Conservation (phyloP, 2,113 vertebrate genomes). For the Fukomys damarensis region DNA sequence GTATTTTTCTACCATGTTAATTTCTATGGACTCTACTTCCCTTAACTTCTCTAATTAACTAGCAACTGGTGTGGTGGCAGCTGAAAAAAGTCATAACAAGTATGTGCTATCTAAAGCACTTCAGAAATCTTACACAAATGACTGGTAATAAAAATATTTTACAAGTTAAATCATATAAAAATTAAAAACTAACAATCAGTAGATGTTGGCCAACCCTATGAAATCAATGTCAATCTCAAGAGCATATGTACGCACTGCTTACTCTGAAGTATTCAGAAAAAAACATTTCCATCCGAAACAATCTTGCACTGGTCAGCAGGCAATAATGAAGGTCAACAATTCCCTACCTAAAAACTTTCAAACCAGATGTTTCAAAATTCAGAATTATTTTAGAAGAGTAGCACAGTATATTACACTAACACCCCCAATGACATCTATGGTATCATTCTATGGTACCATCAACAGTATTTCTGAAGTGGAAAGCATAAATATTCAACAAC, state of each 20-base stretch:
- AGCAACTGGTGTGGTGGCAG: no score
- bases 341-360: conserved; percentile 2
- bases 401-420: not conserved
- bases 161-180: conserved; percentile 2
- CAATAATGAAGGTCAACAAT: not conserved
- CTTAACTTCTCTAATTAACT: conserved; percentile 40
- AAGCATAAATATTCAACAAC: conserved; percentile 9
- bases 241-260: not conserved
- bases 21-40: conserved; percentile 24
- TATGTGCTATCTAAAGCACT: not conserved
- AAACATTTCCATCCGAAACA: conserved; percentile 28
- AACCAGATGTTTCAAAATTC: conserved; percentile 12
- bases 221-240: conserved; percentile 53
- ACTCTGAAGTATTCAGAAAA: not conserved
- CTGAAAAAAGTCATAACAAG: not conserved
- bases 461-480: not conserved
- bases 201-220: not conserved
- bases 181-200: not conserved
- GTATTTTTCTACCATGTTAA: conserved; percentile 23
- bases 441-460: not conserved
- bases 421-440: not conserved
- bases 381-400: not conserved
- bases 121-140: conserved; percentile 33
- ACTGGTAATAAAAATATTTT: conserved; percentile 14
- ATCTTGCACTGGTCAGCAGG: not conserved